Percentiles rank a stretch among this genome's conserved stretches.
These are phyloP conservation scores for Papilio dardanus DNA, from an alignment of 1,140 invertebrate genomes.

Conservation along the genomic window DNA sequence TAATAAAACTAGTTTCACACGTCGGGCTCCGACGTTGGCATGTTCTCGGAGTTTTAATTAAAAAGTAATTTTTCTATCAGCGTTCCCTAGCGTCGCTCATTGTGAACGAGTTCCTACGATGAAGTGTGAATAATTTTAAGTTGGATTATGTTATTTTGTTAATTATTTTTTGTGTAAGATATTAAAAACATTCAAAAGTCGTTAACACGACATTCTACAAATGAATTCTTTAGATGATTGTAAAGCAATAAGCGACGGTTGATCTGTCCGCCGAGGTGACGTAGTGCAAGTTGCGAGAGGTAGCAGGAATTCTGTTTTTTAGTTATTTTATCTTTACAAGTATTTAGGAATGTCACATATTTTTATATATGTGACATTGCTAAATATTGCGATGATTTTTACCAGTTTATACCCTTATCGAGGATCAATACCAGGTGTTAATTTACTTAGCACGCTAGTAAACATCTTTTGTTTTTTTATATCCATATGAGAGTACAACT, in stretches of 20 bases:
- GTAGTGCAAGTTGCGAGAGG: background rate
- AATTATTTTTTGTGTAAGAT: background rate
- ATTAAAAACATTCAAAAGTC: background rate
- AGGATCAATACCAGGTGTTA: too few species aligned
- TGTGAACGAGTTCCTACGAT: conserved; percentile 10
- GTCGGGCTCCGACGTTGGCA: background rate
- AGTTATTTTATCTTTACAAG: too few species aligned
- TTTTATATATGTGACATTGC: too few species aligned
- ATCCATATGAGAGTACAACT: too few species aligned
- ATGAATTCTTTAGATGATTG: conserved; percentile 8
- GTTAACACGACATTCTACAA: background rate
- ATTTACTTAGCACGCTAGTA: too few species aligned
- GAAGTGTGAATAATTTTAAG: background rate
- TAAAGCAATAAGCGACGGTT: conserved; percentile 1
- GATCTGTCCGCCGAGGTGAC: background rate
- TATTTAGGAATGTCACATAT: too few species aligned
- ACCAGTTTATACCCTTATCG: too few species aligned
- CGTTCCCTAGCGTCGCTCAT: background rate
- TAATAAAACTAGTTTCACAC: background rate
- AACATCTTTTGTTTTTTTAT: too few species aligned
- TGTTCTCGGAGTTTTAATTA: conserved; percentile 9
- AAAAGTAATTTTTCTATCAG: conserved; percentile 32
- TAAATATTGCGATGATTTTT: too few species aligned
- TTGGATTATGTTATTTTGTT: background rate
- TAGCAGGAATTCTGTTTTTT: too few species aligned